phyloP scores from a whole-genome alignment of 2,113 vertebrate genomes.

The Paraplagusia blochii region DNA sequence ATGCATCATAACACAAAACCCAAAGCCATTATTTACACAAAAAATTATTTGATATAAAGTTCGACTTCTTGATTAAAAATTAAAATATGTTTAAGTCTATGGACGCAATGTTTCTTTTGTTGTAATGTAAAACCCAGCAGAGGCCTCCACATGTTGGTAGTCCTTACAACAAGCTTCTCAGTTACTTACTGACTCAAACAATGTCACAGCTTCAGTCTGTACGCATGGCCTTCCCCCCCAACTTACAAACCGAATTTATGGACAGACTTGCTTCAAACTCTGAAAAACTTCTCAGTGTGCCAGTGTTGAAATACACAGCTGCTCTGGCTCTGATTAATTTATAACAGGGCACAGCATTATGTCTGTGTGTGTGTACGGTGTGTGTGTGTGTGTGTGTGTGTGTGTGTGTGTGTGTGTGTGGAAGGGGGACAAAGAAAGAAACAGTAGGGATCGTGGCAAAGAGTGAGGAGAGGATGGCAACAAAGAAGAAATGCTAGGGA shows the following conservation, averaged over 20 bases:
- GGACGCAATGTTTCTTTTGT: constrained; percentile 21
- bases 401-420: not conserved
- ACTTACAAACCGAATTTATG: constrained; percentile 9
- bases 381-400: constrained; percentile 13
- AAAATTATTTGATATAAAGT: no score
- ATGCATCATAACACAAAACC: no score
- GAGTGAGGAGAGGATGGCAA: constrained; percentile 11
- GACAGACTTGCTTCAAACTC: constrained; percentile 14
- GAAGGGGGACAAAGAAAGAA: constrained; percentile 22
- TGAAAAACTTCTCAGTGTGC: constrained; percentile 44
- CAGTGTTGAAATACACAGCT: constrained; percentile 56
- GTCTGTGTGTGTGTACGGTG: constrained; percentile 6
- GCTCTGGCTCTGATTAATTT: constrained; percentile 55
- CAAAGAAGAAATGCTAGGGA: not conserved
- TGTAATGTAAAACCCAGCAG: constrained; percentile 1
- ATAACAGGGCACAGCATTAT: constrained; percentile 33
- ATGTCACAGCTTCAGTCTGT: constrained; percentile 13
- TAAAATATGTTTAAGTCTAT: constrained; percentile 3
- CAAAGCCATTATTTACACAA: no score
- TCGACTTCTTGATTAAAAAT: no score
- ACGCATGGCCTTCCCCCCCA: constrained; percentile 1
- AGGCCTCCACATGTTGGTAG: constrained; percentile 1
- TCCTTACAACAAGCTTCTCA: constrained; percentile 12
- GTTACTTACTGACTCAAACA: constrained; percentile 12
- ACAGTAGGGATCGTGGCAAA: constrained; percentile 6